Evolutionary conservation across 2,888 invertebrate species (phyloP), one percentile per base, ranked within the genome.

Genomic region (Polydesmus complanatus): DNA sequence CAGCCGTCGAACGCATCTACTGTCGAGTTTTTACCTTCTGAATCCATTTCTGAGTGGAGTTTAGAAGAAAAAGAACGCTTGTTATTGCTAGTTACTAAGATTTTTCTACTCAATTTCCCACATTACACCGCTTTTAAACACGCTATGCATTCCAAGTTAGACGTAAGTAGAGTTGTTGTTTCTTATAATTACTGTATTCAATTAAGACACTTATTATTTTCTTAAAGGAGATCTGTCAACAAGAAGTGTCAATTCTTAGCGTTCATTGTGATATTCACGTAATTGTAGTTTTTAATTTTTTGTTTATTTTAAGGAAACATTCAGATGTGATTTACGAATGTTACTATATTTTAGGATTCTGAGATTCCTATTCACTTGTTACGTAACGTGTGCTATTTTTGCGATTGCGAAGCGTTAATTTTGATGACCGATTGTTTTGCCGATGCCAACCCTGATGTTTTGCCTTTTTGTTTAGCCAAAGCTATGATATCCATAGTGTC

Each of bases 381-480:
- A 63, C 82, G 91, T 61, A 93, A 94, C 77, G 92, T 94, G n/a
- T 88, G 88, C 68, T 80, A 90, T 70, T 94, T 94, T 77, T 93
- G 93, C 75, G 91, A 92, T 71, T 82, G 85, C 66, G 90, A 90
- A 63, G 94, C 93, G 27, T 83, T 94, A 63, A 83, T 86, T 71
- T 84, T 89, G 47, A 88, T 94, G 83, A 85, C 86, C 27, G 79
- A 83, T 60, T 90, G 91, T 72, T 92, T 94, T 75, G 88, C 88
- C 68, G 78, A 81, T 73, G 73, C 84, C 54, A 79, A 80, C 66
- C 85, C 89, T 52, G 80, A 81, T 54, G 80, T 81, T 56, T 77
- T 95, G 68, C 89, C 93, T 0, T 82, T 92, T 66, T 85, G 88
- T 54, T 84, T 91, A 73, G 93, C 93, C 18, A 93, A 94, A 79